Base-by-base conservation (phyloP, 64 coral and sea anemone species). In the Pocillopora damicornis region DNA sequence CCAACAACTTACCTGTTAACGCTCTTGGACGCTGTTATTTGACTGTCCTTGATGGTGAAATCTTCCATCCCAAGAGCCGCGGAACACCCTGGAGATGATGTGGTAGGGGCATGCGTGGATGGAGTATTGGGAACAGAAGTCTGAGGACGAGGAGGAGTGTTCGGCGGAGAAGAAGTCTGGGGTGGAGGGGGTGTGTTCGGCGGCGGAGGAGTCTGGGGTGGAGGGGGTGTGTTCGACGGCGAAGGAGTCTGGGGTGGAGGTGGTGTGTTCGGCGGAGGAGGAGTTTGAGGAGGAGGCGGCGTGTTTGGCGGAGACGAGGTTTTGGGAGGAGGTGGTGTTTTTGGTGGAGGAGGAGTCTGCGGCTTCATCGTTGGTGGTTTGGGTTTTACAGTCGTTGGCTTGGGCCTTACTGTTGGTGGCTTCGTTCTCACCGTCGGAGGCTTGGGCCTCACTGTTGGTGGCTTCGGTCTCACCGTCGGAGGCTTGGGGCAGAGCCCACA, bases 41-140 rank as follows among this genome's bases (percentile, higher is more conserved):
- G 63, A 25, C 61, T 75, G 36, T 89, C 65, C 30, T 77, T 77
- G 15, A 89, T 89, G 9, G 20, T 56, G 15, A 80, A 80, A 68
- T 89, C 73, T 81, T 89, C 77, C 63, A 89, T 73, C 14, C 88
- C 88, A 25, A 89, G 65, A 71, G 88, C 42, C 78, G 80, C 68
- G 22, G 16, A 16, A 66, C 88, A 89, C 18, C 63, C 63, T 56
- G 63, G 3, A 35, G 75, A 63, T 63, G 61, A 17, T 15, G 61
- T 63, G 61, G 61, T 1, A 8, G 87, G 87, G 22, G 76, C 35
- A n/a, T 61, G 63, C 18, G 42, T 37, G 20, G 62, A 20, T 20
- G 78, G 37, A 0, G 42, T 51, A 51, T 51, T 51, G 7, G 76
- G 73, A 35, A 42, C 1, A 36, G 78, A 13, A 26, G 34, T 72